Percentiles rank a stretch among this genome's conserved stretches.
Evolutionary conservation across 2,113 vertebrate genomes (phyloP).

Genomic region (Cephalophus harveyi): DNA sequence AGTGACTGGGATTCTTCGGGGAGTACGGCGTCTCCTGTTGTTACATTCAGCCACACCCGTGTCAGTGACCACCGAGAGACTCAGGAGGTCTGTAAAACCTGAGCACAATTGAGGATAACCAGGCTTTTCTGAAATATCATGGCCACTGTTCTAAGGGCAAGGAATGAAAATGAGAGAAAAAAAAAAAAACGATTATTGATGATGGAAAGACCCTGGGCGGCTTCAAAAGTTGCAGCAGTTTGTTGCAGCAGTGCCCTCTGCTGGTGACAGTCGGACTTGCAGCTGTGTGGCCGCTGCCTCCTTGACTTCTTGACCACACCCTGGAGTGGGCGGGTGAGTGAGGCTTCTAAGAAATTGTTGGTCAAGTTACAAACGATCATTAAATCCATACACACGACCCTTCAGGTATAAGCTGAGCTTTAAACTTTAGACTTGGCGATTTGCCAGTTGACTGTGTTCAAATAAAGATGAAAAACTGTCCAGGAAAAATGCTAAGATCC

Average conservation of each 20-base stretch:
- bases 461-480: not conserved
- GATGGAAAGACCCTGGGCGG: not conserved
- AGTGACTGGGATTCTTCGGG: not conserved
- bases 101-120: not conserved
- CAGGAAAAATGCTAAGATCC: not conserved
- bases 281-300: not conserved
- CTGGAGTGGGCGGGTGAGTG: not conserved
- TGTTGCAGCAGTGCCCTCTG: slow-evolving; percentile 53
- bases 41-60: not conserved
- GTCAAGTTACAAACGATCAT: not conserved
- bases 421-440: not conserved
- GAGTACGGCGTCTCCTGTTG: not conserved
- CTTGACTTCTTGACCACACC: not conserved
- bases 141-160: not conserved
- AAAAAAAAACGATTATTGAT: not conserved
- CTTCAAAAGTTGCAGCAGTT: not conserved
- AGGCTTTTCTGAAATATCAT: not conserved
- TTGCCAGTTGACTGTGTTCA: not conserved
- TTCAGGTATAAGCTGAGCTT: not conserved
- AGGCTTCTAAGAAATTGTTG: not conserved
- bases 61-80: not conserved
- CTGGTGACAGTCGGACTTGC: slow-evolving; percentile 13
- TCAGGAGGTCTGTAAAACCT: not conserved
- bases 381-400: not conserved
- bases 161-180: not conserved